phyloP scores from a whole-genome alignment of 2,113 vertebrate genomes.

The Otolemur garnettii region DNA sequence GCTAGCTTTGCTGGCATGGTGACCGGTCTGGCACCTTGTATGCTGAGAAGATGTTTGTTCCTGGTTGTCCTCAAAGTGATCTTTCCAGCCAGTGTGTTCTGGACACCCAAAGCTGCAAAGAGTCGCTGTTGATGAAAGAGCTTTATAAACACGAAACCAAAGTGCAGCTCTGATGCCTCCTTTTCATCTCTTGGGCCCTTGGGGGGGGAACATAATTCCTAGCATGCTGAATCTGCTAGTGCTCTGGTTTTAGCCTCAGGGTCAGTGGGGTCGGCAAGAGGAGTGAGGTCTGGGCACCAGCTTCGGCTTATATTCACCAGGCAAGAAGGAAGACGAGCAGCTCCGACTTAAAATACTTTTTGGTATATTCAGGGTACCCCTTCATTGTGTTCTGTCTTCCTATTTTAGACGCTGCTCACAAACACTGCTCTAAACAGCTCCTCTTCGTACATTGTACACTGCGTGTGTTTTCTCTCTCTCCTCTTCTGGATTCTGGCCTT shows the following conservation, averaged over 20 bases:
- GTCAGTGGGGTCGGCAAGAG: neutral
- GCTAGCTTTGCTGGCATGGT: neutral
- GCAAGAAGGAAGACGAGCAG: neutral
- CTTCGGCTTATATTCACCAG: neutral
- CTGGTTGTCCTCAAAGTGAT: neutral
- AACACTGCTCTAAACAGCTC: neutral
- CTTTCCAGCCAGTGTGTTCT: constrained; percentile 10
- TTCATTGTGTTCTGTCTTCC: neutral
- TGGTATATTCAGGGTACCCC: neutral
- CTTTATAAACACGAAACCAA: neutral
- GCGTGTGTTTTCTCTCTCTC: neutral
- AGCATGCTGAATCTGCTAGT: accelerated
- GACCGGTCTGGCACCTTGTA: neutral
- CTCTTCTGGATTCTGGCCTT: neutral
- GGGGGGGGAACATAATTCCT: neutral
- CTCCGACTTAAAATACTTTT: neutral
- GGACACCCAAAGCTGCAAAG: accelerated
- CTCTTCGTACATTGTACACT: neutral
- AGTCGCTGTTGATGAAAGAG: neutral
- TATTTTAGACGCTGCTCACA: constrained; percentile 24
- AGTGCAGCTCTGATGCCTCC: accelerated
- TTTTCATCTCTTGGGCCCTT: neutral
- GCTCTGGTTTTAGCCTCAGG: neutral
- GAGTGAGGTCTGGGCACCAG: neutral
- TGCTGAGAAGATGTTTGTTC: neutral